phyloP scores from a whole-genome alignment of 2,888 invertebrate species.

The Orgyia antiqua region DNA sequence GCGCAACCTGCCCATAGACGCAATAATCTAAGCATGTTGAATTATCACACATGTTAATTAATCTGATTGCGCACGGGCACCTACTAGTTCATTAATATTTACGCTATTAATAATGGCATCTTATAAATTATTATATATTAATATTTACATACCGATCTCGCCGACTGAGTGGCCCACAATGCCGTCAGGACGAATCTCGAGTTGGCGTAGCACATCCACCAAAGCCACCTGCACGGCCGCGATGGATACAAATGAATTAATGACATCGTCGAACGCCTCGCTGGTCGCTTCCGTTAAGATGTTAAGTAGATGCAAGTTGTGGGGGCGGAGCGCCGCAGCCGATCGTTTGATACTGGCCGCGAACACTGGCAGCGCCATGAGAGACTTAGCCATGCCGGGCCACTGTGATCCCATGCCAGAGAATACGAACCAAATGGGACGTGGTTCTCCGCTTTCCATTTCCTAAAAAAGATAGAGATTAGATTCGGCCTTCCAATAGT shows the following conservation, averaged over 20 bases:
- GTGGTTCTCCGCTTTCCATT: slow-evolving; percentile 64
- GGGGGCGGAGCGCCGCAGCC: slow-evolving; percentile 86
- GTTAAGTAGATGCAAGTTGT: slow-evolving; percentile 89
- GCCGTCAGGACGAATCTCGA: slow-evolving; percentile 92
- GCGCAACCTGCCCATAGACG: slow-evolving; percentile 89
- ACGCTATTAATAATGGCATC: no score
- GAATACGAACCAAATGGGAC: slow-evolving; percentile 96
- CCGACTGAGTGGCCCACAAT: slow-evolving; percentile 98
- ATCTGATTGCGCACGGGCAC: no score
- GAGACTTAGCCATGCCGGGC: slow-evolving; percentile 94
- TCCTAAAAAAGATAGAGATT: slow-evolving; percentile 30
- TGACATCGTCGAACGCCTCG: slow-evolving; percentile 88
- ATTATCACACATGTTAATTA: no score
- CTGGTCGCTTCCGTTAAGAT: slow-evolving; percentile 87
- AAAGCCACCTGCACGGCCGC: slow-evolving; percentile 97
- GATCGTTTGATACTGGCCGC: slow-evolving; percentile 86
- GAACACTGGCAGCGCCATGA: slow-evolving; percentile 91
- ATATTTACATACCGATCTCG: slow-evolving; percentile 83
- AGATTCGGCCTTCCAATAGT: not conserved
- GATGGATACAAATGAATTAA: slow-evolving; percentile 95
- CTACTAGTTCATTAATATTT: no score
- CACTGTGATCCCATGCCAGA: slow-evolving; percentile 99
- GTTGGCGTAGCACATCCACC: slow-evolving; percentile 88
- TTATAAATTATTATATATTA: no score
- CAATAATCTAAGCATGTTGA: no score